Base-by-base conservation (phyloP, 2,797 vertebrate species). In the Enteromius mattozi region DNA sequence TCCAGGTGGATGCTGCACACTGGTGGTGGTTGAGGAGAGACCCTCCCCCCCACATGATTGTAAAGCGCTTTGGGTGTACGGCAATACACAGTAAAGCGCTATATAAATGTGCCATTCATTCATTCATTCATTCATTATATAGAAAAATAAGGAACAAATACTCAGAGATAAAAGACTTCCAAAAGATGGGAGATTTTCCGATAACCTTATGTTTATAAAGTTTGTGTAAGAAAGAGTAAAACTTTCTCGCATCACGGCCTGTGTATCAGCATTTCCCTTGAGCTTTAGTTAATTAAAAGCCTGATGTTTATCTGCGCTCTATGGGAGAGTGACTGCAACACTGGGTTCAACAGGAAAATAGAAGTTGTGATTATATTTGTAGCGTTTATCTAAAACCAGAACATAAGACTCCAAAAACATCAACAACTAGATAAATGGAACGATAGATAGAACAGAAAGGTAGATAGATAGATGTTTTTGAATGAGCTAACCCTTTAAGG, bases 211-310 rank as follows among this genome's bases (percentile, higher is more conserved):
- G 91, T 88, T 90, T 78, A 74, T 47, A 2, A 87, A 86, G 49
- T 83, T 47, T 66, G 71, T 80, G 30, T 54, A 51, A 63, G 27
- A 54, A 51, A 59, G 91, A 93, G 92, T 92, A 92, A 94, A 92
- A 71, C 17, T 59, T 56, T 16, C 47, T 3, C 30, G 33, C 35
- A 61, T 61, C 59, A 27, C n/a, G 2, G n/a, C 56, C 24, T 42
- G 65, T 63, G 79, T 40, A 35, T 93, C 92, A 92, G 93, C 92
- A 92, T 93, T 93, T 92, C 94, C 93, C 92, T 78, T 87, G 93
- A 94, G 92, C 90, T 81, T 9, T 10, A 72, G 68, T 90, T 94
- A 93, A 95, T 95, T 94, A 93, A 94, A 95, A 94, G 92, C 93
- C 93, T 94, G 94, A 92, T 91, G 90, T 93, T 91, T 92, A 4